Conservation (phyloP, 2,888 invertebrate species). For the Nebria salina region DNA sequence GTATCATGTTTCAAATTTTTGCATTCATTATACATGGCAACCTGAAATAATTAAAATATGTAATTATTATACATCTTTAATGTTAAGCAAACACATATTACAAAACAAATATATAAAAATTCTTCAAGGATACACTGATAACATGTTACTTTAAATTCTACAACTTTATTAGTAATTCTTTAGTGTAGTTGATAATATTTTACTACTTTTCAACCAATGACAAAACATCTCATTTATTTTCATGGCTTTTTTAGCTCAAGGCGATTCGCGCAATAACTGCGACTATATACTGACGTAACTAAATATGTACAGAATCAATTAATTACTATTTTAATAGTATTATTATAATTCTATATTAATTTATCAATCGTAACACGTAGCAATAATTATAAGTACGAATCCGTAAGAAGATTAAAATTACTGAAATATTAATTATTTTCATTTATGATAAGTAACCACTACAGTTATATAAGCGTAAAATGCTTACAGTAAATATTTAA, state of each 20-base stretch:
- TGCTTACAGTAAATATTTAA: too few relatives aligned
- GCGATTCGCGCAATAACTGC: background rate
- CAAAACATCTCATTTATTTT: background rate
- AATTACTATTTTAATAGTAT: too few relatives aligned
- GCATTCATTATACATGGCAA: background rate
- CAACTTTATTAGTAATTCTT: constrained; percentile 31
- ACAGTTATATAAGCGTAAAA: too few relatives aligned
- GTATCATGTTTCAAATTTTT: constrained; percentile 22
- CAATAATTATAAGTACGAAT: too few relatives aligned
- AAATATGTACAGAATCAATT: too few relatives aligned
- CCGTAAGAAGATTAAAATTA: too few relatives aligned
- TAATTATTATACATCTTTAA: background rate
- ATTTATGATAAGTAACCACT: too few relatives aligned
- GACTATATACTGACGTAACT: too few relatives aligned
- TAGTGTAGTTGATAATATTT: constrained; percentile 28
- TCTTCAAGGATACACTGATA: constrained; percentile 34
- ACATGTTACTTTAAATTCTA: constrained; percentile 27
- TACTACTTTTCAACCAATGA: constrained; percentile 30
- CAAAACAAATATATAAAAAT: background rate
- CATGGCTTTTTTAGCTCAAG: background rate
- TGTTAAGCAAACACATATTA: background rate
- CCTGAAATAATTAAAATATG: constrained; percentile 16
- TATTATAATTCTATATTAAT: too few relatives aligned
- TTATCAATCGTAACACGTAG: too few relatives aligned
- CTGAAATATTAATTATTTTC: too few relatives aligned